Evolutionary conservation across 1,140 invertebrate species (phyloP).

Genomic region (Orius insidiosus): DNA sequence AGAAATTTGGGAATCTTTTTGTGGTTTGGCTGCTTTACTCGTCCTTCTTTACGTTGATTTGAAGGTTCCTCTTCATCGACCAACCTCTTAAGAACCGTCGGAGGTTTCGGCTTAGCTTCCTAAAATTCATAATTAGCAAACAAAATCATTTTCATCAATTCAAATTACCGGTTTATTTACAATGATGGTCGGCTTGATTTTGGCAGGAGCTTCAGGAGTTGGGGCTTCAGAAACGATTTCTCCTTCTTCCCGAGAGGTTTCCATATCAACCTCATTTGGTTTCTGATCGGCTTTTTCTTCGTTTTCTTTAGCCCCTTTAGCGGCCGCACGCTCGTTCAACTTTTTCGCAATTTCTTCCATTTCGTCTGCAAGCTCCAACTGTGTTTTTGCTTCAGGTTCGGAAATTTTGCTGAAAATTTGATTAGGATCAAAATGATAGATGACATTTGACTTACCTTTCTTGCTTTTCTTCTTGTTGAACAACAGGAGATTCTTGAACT

Average conservation of each 20-base stretch:
- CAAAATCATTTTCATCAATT: neutral
- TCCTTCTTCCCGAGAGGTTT: neutral
- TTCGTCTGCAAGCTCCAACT: neutral
- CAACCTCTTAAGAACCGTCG: slow-evolving; percentile 10
- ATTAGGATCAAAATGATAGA: too few species aligned
- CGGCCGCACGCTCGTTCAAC: neutral
- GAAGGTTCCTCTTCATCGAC: slow-evolving; percentile 27
- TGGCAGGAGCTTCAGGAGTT: neutral
- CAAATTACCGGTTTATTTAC: slow-evolving; percentile 2
- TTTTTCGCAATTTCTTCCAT: slow-evolving; percentile 3
- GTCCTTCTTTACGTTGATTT: slow-evolving; percentile 29
- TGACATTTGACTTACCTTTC: too few species aligned
- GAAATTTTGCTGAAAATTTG: slow-evolving; percentile 2
- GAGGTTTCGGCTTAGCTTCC: neutral
- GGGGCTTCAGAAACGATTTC: neutral
- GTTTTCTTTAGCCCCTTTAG: slow-evolving; percentile 10
- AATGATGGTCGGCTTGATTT: slow-evolving; percentile 2
- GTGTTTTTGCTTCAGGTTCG: slow-evolving; percentile 6
- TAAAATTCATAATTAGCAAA: neutral
- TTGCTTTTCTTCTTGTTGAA: slow-evolving; percentile 13
- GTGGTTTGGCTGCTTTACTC: slow-evolving; percentile 23
- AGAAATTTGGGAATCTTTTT: slow-evolving; percentile 26
- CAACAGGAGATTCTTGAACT: slow-evolving; percentile 13
- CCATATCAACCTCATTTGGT: neutral
- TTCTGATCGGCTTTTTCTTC: slow-evolving; percentile 2